A percentile compares a stretch with the other conserved stretches of the same genome.
These are phyloP conservation scores for Drosophila nebulosa DNA, from an alignment of 1,140 invertebrate species.

Conservation along the genomic window DNA sequence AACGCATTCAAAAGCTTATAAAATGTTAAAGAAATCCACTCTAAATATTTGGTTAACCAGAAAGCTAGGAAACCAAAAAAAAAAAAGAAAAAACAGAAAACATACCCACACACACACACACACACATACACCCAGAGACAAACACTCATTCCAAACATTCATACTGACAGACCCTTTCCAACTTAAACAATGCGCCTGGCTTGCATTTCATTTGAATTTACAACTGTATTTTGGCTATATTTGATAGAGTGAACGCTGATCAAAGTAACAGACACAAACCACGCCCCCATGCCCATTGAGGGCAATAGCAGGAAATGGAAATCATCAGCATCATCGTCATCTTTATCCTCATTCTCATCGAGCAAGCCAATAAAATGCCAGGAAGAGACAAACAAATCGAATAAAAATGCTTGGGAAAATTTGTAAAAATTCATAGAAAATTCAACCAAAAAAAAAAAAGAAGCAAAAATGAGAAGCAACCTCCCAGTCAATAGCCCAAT, in stretches of 20 bases:
- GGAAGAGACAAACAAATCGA: slow-evolving; percentile 54
- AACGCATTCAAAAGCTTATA: slow-evolving; percentile 47
- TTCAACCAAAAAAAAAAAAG: slow-evolving; percentile 15
- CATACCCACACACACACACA: slow-evolving; percentile 1
- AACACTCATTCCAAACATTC: too few species aligned
- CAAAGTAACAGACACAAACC: slow-evolving; percentile 49
- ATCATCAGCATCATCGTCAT: slow-evolving; percentile 40
- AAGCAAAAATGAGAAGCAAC: slow-evolving; percentile 38
- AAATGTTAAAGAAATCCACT: slow-evolving; percentile 58
- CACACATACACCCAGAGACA: neutral
- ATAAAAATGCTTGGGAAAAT: slow-evolving; percentile 67
- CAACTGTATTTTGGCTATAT: slow-evolving; percentile 62
- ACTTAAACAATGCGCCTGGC: slow-evolving; percentile 61
- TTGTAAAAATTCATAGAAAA: slow-evolving; percentile 43
- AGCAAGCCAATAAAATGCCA: slow-evolving; percentile 32
- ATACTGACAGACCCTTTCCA: slow-evolving; percentile 3
- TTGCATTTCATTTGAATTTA: slow-evolving; percentile 79
- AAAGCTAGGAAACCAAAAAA: slow-evolving; percentile 29
- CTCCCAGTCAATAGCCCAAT: slow-evolving; percentile 62
- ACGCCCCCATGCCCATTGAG: neutral
- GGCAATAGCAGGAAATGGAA: slow-evolving; percentile 45
- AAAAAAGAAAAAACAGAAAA: neutral
- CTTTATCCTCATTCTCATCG: slow-evolving; percentile 15
- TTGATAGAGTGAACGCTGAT: slow-evolving; percentile 42
- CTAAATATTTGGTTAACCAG: slow-evolving; percentile 69